Percentiles rank a stretch among this genome's conserved stretches.
Evolutionary conservation across 92 coral and sea anemone genomes (phyloP).

Genomic region (Blastomussa wellsi): DNA sequence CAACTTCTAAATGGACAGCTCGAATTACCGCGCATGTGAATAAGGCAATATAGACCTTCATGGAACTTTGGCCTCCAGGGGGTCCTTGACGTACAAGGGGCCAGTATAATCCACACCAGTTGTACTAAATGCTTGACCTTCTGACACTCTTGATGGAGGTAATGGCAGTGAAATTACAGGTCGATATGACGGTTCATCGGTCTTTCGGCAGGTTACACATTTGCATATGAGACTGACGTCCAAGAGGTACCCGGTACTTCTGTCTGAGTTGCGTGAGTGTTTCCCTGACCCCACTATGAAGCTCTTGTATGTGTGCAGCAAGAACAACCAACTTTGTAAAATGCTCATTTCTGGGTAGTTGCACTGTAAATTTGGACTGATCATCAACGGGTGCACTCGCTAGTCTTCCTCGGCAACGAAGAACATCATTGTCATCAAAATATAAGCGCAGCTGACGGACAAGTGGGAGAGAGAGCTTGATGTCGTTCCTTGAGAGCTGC

Average conservation of each 20-base stretch:
- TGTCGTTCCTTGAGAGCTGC: slow-evolving; percentile 11
- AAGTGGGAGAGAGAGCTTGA: slow-evolving; percentile 12
- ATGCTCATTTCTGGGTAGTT: slow-evolving; percentile 37
- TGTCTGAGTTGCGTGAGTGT: slow-evolving; percentile 50
- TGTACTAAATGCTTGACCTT: slow-evolving; percentile 24
- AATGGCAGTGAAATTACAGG: too few relatives aligned
- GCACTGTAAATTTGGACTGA: slow-evolving; percentile 28
- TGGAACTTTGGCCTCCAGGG: slow-evolving; percentile 11
- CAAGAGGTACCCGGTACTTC: slow-evolving; percentile 43
- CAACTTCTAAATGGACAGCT: slow-evolving; percentile 53
- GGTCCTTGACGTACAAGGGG: slow-evolving; percentile 27
- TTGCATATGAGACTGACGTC: slow-evolving; percentile 50
- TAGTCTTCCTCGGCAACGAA: slow-evolving; percentile 27
- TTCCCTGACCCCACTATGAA: slow-evolving; percentile 51
- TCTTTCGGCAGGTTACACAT: slow-evolving; percentile 52
- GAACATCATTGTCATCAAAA: slow-evolving; percentile 2
- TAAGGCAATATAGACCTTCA: slow-evolving; percentile 44
- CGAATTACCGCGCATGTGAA: slow-evolving; percentile 41
- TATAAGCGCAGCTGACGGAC: slow-evolving; percentile 36
- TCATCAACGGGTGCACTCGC: slow-evolving; percentile 14
- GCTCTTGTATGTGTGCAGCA: slow-evolving; percentile 27
- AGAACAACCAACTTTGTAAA: slow-evolving; percentile 31
- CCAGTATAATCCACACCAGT: slow-evolving; percentile 55
- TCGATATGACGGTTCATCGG: slow-evolving; percentile 35
- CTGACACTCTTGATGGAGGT: slow-evolving; percentile 38